Evolutionary conservation across 2,797 vertebrate genomes (phyloP).

Genomic region (Karalla daura): DNA sequence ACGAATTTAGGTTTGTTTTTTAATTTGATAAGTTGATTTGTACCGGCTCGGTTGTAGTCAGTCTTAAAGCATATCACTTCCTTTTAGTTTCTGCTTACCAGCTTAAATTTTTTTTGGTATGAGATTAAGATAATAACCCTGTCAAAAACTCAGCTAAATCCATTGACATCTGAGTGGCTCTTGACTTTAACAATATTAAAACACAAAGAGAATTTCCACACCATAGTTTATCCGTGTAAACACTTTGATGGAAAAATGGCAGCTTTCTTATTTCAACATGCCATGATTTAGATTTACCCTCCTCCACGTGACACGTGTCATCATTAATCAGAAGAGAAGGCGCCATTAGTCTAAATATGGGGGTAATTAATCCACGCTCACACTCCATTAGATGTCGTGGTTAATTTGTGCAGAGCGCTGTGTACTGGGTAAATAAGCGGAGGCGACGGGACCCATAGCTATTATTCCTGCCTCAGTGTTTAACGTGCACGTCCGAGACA

Average conservation of each 20-base stretch:
- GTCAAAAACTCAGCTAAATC: no score
- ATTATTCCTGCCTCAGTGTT: constrained; percentile 43
- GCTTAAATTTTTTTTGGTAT: no score
- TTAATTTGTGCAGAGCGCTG: constrained; percentile 67
- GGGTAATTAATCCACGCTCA: constrained; percentile 73
- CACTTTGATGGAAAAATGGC: background rate
- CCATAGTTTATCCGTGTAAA: constrained; percentile 6
- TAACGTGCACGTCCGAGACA: constrained; percentile 17
- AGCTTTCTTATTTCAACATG: constrained; percentile 23
- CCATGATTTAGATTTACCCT: constrained; percentile 41
- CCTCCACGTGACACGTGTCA: constrained; percentile 65
- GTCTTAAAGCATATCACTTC: no score
- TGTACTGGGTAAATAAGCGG: constrained; percentile 68
- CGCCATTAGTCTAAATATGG: constrained; percentile 72
- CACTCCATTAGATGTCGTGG: constrained; percentile 70
- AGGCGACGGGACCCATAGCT: constrained; percentile 41
- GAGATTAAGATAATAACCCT: no score
- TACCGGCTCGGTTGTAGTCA: no score
- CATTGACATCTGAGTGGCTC: background rate
- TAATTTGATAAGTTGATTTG: no score
- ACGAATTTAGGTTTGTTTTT: no score
- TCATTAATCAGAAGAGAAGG: constrained; percentile 73
- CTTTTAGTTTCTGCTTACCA: no score
- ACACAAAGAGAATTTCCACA: constrained; percentile 1
- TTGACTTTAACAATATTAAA: background rate